Evolutionary conservation across 2,797 vertebrate species (phyloP).

Genomic region (Mormyrus proboscirostris): DNA sequence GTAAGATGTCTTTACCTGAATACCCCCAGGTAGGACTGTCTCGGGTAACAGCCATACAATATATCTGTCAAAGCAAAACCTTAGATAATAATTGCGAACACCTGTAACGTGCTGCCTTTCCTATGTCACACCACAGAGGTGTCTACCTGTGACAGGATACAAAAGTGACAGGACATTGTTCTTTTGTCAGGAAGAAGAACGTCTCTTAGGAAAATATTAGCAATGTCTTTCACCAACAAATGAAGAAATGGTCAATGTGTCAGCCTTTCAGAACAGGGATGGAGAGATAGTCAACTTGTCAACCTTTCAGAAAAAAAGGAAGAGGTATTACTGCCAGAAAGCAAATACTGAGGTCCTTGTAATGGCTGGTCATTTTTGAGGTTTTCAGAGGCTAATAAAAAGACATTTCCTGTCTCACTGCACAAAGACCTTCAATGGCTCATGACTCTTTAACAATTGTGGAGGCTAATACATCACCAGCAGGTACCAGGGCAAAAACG

Average conservation of each 20-base stretch:
- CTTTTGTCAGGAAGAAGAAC: neutral
- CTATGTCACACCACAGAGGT: neutral
- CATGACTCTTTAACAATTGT: neutral
- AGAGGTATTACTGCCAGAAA: neutral
- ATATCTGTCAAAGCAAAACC: neutral
- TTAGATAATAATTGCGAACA: neutral
- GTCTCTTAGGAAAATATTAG: neutral
- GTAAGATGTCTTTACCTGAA: neutral
- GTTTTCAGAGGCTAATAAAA: neutral
- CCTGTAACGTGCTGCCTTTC: neutral
- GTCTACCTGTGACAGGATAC: neutral
- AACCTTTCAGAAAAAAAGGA: neutral
- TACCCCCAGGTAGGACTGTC: neutral
- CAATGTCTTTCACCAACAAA: neutral
- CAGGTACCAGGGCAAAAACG: neutral
- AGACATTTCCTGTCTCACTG: neutral
- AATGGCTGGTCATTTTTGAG: neutral
- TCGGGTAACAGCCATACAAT: neutral
- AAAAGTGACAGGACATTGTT: conserved; percentile 9
- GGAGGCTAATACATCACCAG: neutral
- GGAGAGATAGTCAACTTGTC: neutral
- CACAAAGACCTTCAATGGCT: neutral
- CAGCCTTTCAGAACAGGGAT: neutral
- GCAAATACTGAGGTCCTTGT: neutral
- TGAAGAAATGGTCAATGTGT: neutral